These are phyloP conservation scores for Lepus townsendii DNA, from an alignment of 2,797 vertebrate genomes.

Conservation along the genomic window DNA sequence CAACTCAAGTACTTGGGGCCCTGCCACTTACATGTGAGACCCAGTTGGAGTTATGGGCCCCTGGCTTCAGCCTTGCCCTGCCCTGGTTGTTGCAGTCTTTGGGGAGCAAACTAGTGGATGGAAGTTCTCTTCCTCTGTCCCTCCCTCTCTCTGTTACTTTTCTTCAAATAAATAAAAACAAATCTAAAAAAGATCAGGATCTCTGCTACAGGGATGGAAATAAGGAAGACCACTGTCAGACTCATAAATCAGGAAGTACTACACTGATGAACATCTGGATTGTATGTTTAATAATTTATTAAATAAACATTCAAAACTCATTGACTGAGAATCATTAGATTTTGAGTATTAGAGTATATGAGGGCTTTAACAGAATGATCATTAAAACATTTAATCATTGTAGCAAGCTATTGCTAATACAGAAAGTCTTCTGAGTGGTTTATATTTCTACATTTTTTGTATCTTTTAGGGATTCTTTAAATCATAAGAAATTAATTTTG, in stretches of 20 bases:
- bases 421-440: background rate
- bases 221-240: background rate
- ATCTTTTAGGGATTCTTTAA: background rate
- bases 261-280: background rate
- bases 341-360: background rate
- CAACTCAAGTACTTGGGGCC: no score
- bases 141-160: no score
- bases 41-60: no score
- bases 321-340: background rate
- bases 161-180: no score
- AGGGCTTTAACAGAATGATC: background rate
- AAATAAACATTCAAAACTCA: background rate
- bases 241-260: constrained; percentile 33
- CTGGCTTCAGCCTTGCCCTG: no score
- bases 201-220: background rate
- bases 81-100: no score
- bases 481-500: background rate
- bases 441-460: constrained; percentile 14
- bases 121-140: no score
- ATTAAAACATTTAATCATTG: background rate
- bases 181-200: no score
- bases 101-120: no score
- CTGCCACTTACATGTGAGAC: no score
- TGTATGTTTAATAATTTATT: background rate
- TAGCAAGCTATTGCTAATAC: background rate